phyloP scores from a whole-genome alignment of 2,888 invertebrate genomes.

The Galeopsomyia nigrocyanea region DNA sequence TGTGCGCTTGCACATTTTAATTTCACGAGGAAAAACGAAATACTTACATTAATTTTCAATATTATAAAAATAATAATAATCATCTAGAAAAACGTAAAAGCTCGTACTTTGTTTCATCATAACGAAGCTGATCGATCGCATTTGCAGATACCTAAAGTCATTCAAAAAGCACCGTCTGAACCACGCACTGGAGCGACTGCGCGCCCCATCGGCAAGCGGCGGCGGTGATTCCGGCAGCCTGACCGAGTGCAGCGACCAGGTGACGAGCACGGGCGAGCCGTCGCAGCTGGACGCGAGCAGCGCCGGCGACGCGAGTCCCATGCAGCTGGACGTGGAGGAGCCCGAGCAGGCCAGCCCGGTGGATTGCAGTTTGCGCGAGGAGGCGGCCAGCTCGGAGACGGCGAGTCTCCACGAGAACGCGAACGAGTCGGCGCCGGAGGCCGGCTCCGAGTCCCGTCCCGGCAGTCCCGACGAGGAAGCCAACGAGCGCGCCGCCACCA shows the following conservation, averaged over 20 bases:
- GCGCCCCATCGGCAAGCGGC: constrained; percentile 63
- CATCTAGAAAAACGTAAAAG: too few species aligned
- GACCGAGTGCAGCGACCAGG: constrained; percentile 75
- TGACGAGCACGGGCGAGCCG: constrained; percentile 81
- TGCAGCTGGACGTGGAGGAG: constrained; percentile 64
- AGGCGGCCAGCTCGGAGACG: constrained; percentile 57
- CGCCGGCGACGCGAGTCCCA: constrained; percentile 72
- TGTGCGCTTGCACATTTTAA: too few species aligned
- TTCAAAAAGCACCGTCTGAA: constrained; percentile 92
- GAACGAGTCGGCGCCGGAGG: constrained; percentile 50
- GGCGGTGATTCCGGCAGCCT: constrained; percentile 40
- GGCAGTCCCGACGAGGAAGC: constrained; percentile 60
- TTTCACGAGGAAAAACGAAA: too few species aligned
- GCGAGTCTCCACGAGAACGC: constrained; percentile 58
- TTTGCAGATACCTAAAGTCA: constrained; percentile 83
- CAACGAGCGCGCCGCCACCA: constrained; percentile 68
- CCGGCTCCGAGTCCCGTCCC: constrained; percentile 7
- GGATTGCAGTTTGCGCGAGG: constrained; percentile 35
- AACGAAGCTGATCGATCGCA: neutral
- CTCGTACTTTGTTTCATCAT: too few species aligned
- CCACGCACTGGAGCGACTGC: constrained; percentile 85
- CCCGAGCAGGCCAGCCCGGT: constrained; percentile 46
- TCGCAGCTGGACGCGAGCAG: constrained; percentile 71
- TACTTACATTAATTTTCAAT: too few species aligned
- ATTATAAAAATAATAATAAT: too few species aligned